Conservation (phyloP, 1,140 invertebrate genomes). For the Harpegnathos saltator region DNA sequence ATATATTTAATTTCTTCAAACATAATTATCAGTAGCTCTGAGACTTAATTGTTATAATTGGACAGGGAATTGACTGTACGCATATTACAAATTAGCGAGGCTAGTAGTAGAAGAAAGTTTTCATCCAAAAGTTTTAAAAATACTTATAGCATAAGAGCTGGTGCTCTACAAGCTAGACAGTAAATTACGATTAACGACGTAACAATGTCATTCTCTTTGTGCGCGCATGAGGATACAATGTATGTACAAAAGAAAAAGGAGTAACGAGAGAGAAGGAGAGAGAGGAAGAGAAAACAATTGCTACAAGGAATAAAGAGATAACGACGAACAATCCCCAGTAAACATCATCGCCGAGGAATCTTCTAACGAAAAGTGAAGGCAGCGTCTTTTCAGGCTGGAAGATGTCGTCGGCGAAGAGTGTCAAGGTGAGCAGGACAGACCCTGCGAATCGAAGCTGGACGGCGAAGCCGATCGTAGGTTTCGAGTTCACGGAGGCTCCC, state of each 20-base stretch:
- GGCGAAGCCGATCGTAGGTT: slow-evolving; percentile 85
- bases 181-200: no score
- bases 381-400: slow-evolving; percentile 75
- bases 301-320: not conserved
- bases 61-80: no score
- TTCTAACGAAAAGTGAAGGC: slow-evolving; percentile 70
- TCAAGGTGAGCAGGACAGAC: slow-evolving; percentile 67
- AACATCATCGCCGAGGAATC: slow-evolving; percentile 29
- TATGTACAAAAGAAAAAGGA: not conserved
- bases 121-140: no score
- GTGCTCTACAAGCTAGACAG: no score
- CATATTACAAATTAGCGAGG: no score
- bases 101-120: no score
- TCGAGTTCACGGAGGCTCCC: slow-evolving; percentile 86
- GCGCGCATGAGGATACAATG: not conserved
- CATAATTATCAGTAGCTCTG: no score
- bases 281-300: not conserved
- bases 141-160: no score
- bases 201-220: no score
- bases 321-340: not conserved
- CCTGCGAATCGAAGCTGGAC: slow-evolving; percentile 70
- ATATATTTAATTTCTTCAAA: no score
- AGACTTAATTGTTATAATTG: no score
- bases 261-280: no score
- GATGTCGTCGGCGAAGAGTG: slow-evolving; percentile 63